Evolutionary conservation across 1,140 invertebrate species (phyloP).

Genomic region (Hesperophylax magnus): DNA sequence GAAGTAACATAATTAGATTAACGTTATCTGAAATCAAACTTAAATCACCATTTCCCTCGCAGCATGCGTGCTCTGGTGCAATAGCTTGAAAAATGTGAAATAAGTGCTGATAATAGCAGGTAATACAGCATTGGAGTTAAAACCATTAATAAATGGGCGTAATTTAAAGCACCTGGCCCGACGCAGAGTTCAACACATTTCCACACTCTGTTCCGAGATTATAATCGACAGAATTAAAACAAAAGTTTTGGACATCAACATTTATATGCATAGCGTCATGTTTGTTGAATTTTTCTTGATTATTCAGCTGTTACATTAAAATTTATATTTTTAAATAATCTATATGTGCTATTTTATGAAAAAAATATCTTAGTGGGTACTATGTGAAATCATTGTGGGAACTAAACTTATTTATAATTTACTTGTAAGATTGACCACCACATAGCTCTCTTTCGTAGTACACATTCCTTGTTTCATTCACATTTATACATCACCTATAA

Average conservation of each 20-base stretch:
- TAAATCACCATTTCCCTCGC: background rate
- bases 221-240: conserved; percentile 41
- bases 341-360: background rate
- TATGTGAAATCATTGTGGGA: background rate
- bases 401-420: background rate
- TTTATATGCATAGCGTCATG: background rate
- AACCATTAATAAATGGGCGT: conserved; percentile 58
- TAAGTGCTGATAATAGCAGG: conserved; percentile 44
- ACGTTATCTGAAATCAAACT: background rate
- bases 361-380: no score
- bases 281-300: background rate
- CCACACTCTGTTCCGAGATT: conserved; percentile 21
- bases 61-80: background rate
- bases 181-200: conserved; percentile 40
- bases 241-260: background rate
- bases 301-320: no score
- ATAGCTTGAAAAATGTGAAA: conserved; percentile 7
- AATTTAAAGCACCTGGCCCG: conserved; percentile 56
- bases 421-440: no score
- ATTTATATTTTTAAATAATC: background rate
- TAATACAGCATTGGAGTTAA: conserved; percentile 54
- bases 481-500: no score
- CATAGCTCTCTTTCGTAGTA: no score
- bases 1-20: background rate
- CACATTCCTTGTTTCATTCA: no score